Conservation (phyloP, 2,797 vertebrate species). For the Atherinosoma microstoma region DNA sequence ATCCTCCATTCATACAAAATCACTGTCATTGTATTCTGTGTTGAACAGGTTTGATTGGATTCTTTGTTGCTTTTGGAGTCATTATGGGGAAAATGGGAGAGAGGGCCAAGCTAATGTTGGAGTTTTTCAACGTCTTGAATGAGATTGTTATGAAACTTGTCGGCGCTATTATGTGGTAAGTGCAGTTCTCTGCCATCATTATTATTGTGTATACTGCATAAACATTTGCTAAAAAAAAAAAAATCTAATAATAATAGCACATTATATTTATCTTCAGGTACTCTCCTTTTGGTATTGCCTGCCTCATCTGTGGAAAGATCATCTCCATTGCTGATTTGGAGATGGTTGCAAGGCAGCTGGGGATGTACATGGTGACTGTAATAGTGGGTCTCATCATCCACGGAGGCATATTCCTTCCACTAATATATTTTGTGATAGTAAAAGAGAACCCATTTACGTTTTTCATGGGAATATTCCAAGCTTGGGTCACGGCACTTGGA, state of each 20-base stretch:
- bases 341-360: constrained; percentile 94
- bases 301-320: constrained; percentile 98
- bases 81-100: constrained; percentile 99
- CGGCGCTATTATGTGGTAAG: constrained; percentile 98
- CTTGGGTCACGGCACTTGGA: constrained; percentile 97
- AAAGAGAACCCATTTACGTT: constrained; percentile 94
- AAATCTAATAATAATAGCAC: neutral
- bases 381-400: constrained; percentile 97
- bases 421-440: constrained; percentile 95
- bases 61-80: constrained; percentile 98
- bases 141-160: constrained; percentile 98
- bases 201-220: neutral
- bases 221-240: neutral
- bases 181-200: constrained; percentile 27
- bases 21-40: constrained; percentile 7
- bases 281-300: constrained; percentile 96
- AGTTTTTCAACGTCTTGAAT: constrained; percentile 98
- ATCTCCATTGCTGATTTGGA: constrained; percentile 97
- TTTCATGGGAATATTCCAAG: constrained; percentile 97
- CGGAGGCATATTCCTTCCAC: constrained; percentile 94
- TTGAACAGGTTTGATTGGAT: constrained; percentile 93
- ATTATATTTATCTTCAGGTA: constrained; percentile 85
- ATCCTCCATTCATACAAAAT: neutral
- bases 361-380: constrained; percentile 99
- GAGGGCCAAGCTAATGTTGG: constrained; percentile 95